Percentiles rank a stretch among this genome's conserved stretches.
phyloP scores from a whole-genome alignment of 2,797 vertebrate genomes.

The Chelon auratus region DNA sequence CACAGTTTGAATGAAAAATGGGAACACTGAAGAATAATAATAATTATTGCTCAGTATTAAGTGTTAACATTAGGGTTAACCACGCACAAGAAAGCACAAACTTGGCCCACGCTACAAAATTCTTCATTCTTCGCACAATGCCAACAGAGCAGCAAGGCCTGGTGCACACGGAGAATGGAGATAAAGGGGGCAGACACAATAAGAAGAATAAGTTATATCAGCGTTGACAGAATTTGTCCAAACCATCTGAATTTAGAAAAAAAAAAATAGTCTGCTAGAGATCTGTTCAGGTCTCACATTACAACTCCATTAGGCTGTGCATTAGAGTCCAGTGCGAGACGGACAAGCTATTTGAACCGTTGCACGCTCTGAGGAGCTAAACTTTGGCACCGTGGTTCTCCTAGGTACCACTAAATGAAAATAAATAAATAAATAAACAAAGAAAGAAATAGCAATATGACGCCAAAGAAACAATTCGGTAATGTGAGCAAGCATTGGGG shows the following conservation, averaged over 20 bases:
- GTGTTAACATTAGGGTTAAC: conserved; percentile 31
- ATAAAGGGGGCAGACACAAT: background rate
- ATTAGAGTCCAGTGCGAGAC: no score
- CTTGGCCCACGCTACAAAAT: background rate
- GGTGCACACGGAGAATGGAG: background rate
- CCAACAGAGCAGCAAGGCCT: background rate
- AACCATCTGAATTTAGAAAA: background rate
- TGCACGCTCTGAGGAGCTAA: no score
- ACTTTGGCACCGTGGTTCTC: no score
- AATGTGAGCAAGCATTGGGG: background rate
- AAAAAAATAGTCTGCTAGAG: background rate
- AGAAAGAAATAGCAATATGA: background rate
- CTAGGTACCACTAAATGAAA: no score
- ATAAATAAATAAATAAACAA: no score
- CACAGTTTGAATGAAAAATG: conserved; percentile 39
- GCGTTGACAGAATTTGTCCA: no score
- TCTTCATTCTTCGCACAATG: background rate
- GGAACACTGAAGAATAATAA: conserved; percentile 28
- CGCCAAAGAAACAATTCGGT: background rate
- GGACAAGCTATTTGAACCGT: no score
- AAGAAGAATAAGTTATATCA: no score
- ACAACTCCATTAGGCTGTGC: no score
- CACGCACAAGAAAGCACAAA: background rate
- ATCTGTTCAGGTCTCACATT: no score
- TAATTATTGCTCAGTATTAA: conserved; percentile 24